Evolutionary conservation across 2,797 vertebrate species (phyloP).

Genomic region (Scarus forsteni): DNA sequence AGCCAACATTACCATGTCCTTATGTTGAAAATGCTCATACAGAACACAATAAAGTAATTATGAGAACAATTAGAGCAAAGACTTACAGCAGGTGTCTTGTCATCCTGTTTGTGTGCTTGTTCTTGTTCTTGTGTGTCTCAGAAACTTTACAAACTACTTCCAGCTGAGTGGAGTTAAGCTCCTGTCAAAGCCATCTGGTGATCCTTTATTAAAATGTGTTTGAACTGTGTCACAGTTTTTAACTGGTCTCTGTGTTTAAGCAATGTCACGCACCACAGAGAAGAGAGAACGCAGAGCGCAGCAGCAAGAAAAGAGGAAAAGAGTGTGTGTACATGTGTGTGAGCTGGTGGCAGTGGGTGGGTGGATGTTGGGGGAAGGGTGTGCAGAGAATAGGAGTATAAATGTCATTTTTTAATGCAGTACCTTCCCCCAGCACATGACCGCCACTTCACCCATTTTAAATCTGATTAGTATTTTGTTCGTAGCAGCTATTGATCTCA

Average conservation of each 20-base stretch:
- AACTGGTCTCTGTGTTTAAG: slow-evolving; percentile 30
- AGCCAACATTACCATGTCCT: neutral
- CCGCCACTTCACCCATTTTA: slow-evolving; percentile 33
- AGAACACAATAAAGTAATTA: slow-evolving; percentile 6
- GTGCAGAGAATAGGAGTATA: slow-evolving; percentile 34
- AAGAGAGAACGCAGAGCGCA: neutral
- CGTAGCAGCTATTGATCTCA: slow-evolving; percentile 15
- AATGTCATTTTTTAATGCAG: slow-evolving; percentile 56
- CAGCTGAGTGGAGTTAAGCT: slow-evolving; percentile 41
- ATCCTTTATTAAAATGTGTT: slow-evolving; percentile 49
- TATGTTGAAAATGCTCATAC: neutral
- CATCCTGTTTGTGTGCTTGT: slow-evolving; percentile 6
- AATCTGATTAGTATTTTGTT: slow-evolving; percentile 29
- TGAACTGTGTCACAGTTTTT: slow-evolving; percentile 34
- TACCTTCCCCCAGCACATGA: slow-evolving; percentile 34
- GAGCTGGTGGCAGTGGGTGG: slow-evolving; percentile 46
- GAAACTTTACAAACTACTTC: slow-evolving; percentile 39
- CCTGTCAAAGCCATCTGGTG: slow-evolving; percentile 54
- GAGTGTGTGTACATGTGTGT: slow-evolving; percentile 4
- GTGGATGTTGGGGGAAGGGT: slow-evolving; percentile 50
- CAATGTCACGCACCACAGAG: neutral
- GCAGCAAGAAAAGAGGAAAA: slow-evolving; percentile 2
- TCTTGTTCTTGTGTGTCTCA: neutral
- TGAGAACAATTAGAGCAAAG: slow-evolving; percentile 10
- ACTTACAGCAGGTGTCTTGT: neutral